A percentile compares a stretch with the other conserved stretches of the same genome.
Conservation (phyloP, 2,113 vertebrate genomes). For the Syngnathus typhle region DNA sequence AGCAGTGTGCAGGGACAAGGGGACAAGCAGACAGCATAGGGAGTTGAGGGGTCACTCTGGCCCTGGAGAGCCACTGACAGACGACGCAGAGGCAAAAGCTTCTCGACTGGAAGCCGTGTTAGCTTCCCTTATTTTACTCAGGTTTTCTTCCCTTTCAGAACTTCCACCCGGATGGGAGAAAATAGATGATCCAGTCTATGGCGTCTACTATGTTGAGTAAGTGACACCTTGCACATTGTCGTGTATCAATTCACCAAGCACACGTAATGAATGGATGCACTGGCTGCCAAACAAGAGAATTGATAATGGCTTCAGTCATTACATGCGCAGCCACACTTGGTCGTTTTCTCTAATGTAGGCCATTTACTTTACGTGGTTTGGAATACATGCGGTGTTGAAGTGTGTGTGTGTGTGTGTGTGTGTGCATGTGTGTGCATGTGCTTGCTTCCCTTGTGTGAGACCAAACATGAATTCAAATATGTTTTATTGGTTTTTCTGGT, state of each 20-base stretch:
- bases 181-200: constrained; percentile 97
- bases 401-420: constrained; percentile 4
- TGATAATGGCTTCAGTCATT: background rate
- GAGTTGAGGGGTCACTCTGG: constrained; percentile 23
- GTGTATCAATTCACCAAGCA: background rate
- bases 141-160: constrained; percentile 69
- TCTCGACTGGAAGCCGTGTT: constrained; percentile 10
- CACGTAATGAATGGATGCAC: no score
- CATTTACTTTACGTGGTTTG: constrained; percentile 40
- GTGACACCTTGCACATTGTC: constrained; percentile 52
- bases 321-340: background rate
- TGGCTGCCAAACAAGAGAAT: background rate
- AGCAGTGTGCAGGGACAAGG: constrained; percentile 30
- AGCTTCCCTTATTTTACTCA: background rate
- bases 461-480: constrained; percentile 47
- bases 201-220: constrained; percentile 99
- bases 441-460: constrained; percentile 15
- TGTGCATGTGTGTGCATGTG: background rate
- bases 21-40: constrained; percentile 21
- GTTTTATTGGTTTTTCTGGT: constrained; percentile 31
- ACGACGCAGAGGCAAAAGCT: constrained; percentile 33
- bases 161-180: constrained; percentile 98
- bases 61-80: constrained; percentile 43
- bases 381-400: constrained; percentile 19
- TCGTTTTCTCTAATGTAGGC: constrained; percentile 41